A percentile compares a stretch with the other conserved stretches of the same genome.
Conservation (phyloP, 2,797 vertebrate species). For the Capromys pilorides region DNA sequence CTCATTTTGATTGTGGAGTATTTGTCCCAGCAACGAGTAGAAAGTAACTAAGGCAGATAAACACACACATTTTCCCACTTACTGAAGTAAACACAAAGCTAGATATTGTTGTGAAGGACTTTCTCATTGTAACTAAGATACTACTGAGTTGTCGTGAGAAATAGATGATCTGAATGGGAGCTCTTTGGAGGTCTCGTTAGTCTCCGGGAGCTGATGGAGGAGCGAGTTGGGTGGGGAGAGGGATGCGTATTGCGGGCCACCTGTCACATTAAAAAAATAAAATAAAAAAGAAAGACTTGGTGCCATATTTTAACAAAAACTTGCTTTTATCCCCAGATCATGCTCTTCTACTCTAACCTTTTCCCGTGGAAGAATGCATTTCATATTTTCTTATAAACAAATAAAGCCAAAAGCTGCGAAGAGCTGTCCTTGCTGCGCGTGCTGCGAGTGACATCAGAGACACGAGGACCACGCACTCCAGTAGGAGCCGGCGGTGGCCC, state of each 20-base stretch:
- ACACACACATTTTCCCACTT: not conserved
- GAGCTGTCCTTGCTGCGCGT: not conserved
- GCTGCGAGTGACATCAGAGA: not conserved
- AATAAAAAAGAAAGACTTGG: not conserved
- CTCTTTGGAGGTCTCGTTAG: not conserved
- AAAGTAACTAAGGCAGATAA: no score
- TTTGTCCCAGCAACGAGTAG: no score
- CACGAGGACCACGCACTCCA: no score
- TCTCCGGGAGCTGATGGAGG: not conserved
- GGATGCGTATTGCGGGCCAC: not conserved
- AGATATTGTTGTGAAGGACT: not conserved
- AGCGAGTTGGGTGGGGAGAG: not conserved
- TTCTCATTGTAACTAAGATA: not conserved
- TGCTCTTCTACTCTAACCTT: not conserved
- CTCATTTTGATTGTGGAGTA: no score
- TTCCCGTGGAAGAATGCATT: not conserved
- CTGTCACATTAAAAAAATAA: not conserved
- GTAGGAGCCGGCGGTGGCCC: not conserved
- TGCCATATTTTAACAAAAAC: not conserved
- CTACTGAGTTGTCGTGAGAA: not conserved
- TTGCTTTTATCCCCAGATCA: not conserved
- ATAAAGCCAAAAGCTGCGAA: not conserved
- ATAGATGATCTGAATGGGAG: not conserved
- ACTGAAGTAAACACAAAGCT: not conserved
- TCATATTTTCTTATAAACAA: not conserved